Base-by-base conservation (phyloP, 1,140 invertebrate genomes). In the Ectropis grisescens region DNA sequence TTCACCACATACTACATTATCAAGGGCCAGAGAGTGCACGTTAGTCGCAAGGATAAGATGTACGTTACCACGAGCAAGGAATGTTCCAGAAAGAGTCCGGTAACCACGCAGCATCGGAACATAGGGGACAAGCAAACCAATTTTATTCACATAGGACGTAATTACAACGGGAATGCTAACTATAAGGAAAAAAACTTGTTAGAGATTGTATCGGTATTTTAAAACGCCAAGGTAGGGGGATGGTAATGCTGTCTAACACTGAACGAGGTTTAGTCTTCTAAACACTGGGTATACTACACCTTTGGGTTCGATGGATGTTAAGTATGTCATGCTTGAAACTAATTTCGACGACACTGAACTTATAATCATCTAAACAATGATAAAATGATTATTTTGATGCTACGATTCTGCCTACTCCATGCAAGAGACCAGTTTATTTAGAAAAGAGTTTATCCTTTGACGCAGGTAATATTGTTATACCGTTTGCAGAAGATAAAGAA, bases 1-100 rank as follows among this genome's bases (percentile, higher is more conserved):
- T 98, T 96, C 83, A 98, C 96, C 87, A 98, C 96, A 89, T 98
- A 96, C 94, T 96, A 89, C 58, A 68, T 35, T 34, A 45, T 37
- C 37, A 33, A 35, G 30, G 53, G 27, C n/a, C 16, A 37, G 24
- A 27, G 16, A 30, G 35, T 55, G 59, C 51, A 41, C 37, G 60
- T 72, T 70, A 74, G 64, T 67, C 37, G 41, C 38, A n/a, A n/a
- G 47, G 46, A 52, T 26, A 26, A 10, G 62, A 51, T 42, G 74
- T 76, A 81, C 76, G 50, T 78, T 76, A 81, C 76, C 72, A 50
- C 30, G 59, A 49, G 57, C 35, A 57, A 52, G 56, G 59, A 53
- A 37, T 55, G n/a, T 43, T 64, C 66, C 65, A 52, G 22, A 41
- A 41, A 29, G 29, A 9, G 46, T 55, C 64, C 68, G 42, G 56